Conservation (phyloP, 2,888 invertebrate species). For the Herminia tarsipennalis region DNA sequence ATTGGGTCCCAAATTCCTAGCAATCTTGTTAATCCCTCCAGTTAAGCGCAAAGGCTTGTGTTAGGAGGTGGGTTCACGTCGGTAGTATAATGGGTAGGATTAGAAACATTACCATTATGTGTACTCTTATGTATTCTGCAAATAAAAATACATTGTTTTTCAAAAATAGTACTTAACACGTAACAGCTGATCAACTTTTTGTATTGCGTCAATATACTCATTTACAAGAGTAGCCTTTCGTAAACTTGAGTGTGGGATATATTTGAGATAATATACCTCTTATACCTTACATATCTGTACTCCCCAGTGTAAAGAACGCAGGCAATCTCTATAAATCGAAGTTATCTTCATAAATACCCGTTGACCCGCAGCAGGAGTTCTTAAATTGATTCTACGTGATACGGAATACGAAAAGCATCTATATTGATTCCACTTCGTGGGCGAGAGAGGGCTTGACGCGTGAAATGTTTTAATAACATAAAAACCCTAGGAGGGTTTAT, state of each 20-base stretch:
- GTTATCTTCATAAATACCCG: constrained; percentile 76
- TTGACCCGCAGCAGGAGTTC: constrained; percentile 78
- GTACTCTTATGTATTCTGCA: no score
- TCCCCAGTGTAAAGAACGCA: constrained; percentile 52
- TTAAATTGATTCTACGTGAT: constrained; percentile 81
- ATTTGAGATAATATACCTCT: constrained; percentile 14
- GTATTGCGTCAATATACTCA: no score
- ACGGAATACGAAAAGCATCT: constrained; percentile 65
- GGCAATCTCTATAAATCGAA: constrained; percentile 72
- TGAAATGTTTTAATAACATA: constrained; percentile 46
- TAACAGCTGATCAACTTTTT: no score
- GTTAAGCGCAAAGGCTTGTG: no score
- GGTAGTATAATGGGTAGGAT: no score
- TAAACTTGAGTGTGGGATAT: not conserved
- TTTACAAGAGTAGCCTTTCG: not conserved
- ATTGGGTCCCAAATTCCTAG: no score
- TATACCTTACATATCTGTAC: constrained; percentile 32
- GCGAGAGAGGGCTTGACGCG: constrained; percentile 32
- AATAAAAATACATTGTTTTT: no score
- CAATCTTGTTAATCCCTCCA: no score
- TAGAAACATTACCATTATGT: no score
- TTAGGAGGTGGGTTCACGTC: no score
- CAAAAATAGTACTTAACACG: no score
- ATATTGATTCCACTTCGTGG: constrained; percentile 58
- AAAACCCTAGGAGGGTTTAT: constrained; percentile 23